Evolutionary conservation across 1,140 invertebrate species (phyloP).

Genomic region (Platorchestia sp.): DNA sequence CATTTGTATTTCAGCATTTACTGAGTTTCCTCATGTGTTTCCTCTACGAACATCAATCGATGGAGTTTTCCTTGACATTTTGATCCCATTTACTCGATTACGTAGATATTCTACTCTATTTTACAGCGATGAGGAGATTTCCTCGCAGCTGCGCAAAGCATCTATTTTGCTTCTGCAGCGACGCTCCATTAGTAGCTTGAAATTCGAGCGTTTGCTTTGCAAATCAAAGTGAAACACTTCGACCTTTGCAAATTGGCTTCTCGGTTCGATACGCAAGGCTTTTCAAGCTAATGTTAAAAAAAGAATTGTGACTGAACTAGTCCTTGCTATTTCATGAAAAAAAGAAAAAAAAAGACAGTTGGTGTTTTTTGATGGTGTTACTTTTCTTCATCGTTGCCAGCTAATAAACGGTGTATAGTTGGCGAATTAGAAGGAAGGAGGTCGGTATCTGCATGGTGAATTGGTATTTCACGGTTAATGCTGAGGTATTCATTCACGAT

Average conservation of each 20-base stretch:
- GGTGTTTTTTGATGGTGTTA: neutral
- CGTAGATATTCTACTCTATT: neutral
- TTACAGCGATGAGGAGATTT: neutral
- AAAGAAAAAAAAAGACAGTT: neutral
- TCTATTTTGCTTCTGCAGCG: neutral
- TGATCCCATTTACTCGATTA: neutral
- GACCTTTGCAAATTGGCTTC: neutral
- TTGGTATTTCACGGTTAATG: too few relatives aligned
- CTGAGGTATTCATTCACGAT: too few relatives aligned
- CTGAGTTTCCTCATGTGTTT: neutral
- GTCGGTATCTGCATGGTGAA: too few relatives aligned
- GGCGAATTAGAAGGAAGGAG: neutral
- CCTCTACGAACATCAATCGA: neutral
- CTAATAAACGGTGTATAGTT: neutral
- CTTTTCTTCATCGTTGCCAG: neutral
- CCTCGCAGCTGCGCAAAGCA: neutral
- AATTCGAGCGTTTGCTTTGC: neutral
- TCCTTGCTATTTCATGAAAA: neutral
- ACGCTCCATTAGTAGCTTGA: neutral
- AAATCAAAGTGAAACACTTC: neutral
- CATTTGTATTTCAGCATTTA: neutral
- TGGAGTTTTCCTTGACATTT: neutral
- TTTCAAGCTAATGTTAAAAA: neutral
- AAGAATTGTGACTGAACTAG: neutral
- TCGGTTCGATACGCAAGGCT: neutral